phyloP scores from a whole-genome alignment of 2,888 invertebrate species.

The Erebia epiphron region DNA sequence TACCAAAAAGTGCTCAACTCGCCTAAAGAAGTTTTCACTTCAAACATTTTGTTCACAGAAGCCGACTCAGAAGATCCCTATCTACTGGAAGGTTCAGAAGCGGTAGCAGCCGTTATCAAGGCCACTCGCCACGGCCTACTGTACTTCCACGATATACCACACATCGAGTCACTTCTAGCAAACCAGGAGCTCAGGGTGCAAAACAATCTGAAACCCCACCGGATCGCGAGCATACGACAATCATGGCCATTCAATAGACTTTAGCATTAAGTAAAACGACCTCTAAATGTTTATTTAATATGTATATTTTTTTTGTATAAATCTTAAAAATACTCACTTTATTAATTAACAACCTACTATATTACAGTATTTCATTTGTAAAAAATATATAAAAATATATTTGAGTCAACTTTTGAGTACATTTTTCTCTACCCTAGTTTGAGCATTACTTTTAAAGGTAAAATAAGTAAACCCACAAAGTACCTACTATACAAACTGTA shows the following conservation, averaged over 20 bases:
- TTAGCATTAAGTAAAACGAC: conserved; percentile 47
- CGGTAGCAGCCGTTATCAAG: conserved; percentile 79
- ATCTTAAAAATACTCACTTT: conserved; percentile 31
- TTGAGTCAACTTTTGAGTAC: conserved; percentile 18
- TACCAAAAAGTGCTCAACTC: too few species aligned
- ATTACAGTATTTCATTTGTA: conserved; percentile 28
- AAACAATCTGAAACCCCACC: conserved; percentile 84
- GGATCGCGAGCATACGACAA: conserved; percentile 84
- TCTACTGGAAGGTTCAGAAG: conserved; percentile 83
- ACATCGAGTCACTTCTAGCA: conserved; percentile 82
- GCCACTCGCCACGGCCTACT: conserved; percentile 81
- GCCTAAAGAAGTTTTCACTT: too few species aligned
- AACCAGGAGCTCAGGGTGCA: conserved; percentile 83
- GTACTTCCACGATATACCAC: conserved; percentile 86
- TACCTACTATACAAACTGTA: neutral
- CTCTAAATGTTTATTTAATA: neutral
- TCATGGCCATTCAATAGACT: conserved; percentile 83
- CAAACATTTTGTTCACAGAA: conserved; percentile 25
- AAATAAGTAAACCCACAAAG: too few species aligned
- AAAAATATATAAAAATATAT: conserved; percentile 34
- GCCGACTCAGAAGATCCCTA: conserved; percentile 74
- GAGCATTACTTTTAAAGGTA: neutral
- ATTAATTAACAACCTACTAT: conserved; percentile 23
- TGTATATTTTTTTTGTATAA: conserved; percentile 37
- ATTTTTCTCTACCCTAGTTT: conserved; percentile 22